phyloP scores from a whole-genome alignment of 53 echinoderm and acorn worm genomes.

The Pentamera pediparva region DNA sequence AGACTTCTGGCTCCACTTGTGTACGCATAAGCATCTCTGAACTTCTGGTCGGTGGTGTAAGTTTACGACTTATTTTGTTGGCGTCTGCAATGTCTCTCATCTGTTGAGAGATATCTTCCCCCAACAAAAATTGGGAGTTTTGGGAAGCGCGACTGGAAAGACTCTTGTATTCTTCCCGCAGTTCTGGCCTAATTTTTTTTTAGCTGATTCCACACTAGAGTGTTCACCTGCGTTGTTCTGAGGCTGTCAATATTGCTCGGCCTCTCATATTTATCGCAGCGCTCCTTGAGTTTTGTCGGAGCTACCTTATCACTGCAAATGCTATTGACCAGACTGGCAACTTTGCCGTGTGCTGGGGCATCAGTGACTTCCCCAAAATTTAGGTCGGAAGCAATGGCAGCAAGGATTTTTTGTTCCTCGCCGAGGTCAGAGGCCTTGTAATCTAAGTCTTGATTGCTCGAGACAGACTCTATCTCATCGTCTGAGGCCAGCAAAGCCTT shows the following conservation, averaged over 20 bases:
- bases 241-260: background rate
- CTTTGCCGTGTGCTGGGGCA: background rate
- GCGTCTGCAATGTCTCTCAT: conserved; percentile 13
- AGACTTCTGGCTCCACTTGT: background rate
- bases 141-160: background rate
- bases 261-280: conserved; percentile 23
- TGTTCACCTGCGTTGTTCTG: background rate
- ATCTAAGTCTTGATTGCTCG: too few relatives aligned
- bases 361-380: background rate
- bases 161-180: background rate
- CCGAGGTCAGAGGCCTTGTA: too few relatives aligned
- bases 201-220: conserved; percentile 8
- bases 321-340: background rate
- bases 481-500: too few relatives aligned
- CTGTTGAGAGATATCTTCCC: background rate
- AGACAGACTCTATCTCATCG: too few relatives aligned
- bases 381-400: background rate
- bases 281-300: conserved; percentile 9
- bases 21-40: background rate
- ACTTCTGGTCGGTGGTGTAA: conserved; percentile 1
- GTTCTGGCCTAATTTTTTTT: conserved; percentile 17
- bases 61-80: conserved; percentile 7
- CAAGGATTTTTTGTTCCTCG: too few relatives aligned
- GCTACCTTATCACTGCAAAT: background rate
- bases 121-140: conserved; percentile 8